Evolutionary conservation across 2,888 invertebrate species (phyloP), one percentile per base, ranked within the genome.

Genomic region (Polyploca ridens): DNA sequence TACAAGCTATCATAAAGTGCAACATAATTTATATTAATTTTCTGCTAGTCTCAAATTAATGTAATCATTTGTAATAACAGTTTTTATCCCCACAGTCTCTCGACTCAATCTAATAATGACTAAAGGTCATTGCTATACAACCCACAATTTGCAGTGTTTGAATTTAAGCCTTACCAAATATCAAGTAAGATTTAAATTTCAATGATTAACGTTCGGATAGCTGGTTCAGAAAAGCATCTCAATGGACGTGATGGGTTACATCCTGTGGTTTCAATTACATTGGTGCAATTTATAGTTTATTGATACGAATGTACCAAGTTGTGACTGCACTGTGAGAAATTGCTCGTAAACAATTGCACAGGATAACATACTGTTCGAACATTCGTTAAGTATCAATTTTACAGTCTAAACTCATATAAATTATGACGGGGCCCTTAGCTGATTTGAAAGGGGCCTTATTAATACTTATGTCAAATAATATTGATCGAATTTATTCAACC

Each of bases 221-320:
- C 71, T 81, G 81, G 82, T 82, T 81, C 84, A 84, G 84, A 85
- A 89, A 89, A 86, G 86, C 85, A 87, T 66, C 79, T 89, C 84
- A 90, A 89, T 89, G 87, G 80, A 79, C 83, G 82, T 87, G 87
- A 93, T 91, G 86, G 87, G 89, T 80, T 84, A 87, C 91, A 90
- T 92, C 92, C 92, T 92, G 91, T 84, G 84, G 90, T 84, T 88
- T 90, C 86, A 91, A 90, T 92, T 92, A 90, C 90, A 86, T 83
- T 81, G 82, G 81, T 82, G 82, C 85, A 87, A 83, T 87, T 87
- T 84, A 83, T 85, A 77, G 83, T 87, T 85, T 85, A 88, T 87
- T 87, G 84, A 85, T 88, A 81, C 72, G 72, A 78, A 76, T 80
- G 76, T 68, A 35, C 35, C 35, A 3, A 71, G 72, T 74, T 73